Conservation (phyloP, 2,113 vertebrate species). For the Lucifuga dentata region DNA sequence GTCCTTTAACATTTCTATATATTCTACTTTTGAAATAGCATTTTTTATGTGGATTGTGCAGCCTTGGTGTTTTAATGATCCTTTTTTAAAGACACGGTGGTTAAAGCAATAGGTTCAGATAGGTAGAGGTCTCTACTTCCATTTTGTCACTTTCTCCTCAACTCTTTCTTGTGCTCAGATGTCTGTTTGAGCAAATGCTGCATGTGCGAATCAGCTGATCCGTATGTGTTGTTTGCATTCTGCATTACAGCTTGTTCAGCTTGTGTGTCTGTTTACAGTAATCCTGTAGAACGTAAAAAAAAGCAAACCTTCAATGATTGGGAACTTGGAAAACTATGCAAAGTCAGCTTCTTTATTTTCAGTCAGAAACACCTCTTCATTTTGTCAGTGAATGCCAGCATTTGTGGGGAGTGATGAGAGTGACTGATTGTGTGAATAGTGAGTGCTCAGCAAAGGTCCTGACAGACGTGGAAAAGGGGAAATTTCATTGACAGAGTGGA, state of each 20-base stretch:
- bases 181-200: slow-evolving; percentile 1
- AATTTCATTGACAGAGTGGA: slow-evolving; percentile 55
- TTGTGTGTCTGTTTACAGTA: slow-evolving; percentile 18
- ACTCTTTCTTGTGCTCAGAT: neutral
- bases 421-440: slow-evolving; percentile 66
- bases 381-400: slow-evolving; percentile 35
- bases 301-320: no score
- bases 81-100: no score
- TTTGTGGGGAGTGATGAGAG: slow-evolving; percentile 56
- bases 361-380: slow-evolving; percentile 45
- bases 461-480: slow-evolving; percentile 48
- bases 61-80: no score
- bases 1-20: neutral
- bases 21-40: neutral
- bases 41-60: no score
- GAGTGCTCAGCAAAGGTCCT: slow-evolving; percentile 66
- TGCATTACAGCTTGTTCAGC: slow-evolving; percentile 38
- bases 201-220: neutral
- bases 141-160: no score
- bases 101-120: no score
- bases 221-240: slow-evolving; percentile 5
- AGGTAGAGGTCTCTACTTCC: no score
- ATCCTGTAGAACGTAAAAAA: slow-evolving; percentile 37
- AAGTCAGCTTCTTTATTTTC: slow-evolving; percentile 54
- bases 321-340: no score